Base-by-base conservation (phyloP, 2,113 vertebrate species). In the Otolemur garnettii region DNA sequence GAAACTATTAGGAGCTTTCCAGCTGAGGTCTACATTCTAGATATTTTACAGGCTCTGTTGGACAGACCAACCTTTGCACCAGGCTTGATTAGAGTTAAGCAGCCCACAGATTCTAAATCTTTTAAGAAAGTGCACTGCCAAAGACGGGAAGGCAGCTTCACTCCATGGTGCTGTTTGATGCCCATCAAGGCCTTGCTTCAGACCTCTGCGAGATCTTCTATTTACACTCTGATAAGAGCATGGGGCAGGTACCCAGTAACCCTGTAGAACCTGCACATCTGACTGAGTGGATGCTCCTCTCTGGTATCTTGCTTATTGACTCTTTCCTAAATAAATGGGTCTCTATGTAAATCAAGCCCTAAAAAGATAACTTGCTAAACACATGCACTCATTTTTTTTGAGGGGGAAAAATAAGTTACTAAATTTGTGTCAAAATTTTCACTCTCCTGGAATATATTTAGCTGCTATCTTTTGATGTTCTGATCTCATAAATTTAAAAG, bases 401-500 rank as follows among this genome's bases (percentile, higher is more conserved):
- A 84, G 81, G 57, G 59, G 79, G 19, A 85, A 93, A 94, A 92
- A 75, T 81, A 95, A 93, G 33, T 95, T 38, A 68, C 78, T 50
- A 85, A 86, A 81, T 82, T 96, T 92, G 71, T 96, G 74, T 95
- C 66, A 96, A 79, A 96, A 74, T 85, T 93, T 94, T 15, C 45
- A 92, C 84, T 95, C 26, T 87, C 60, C 72, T 81, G 82, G 95
- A 96, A 93, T 96, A 94, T 83, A 90, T 85, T 91, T 79, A 79
- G 78, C 42, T 90, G 12, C 19, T 95, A 69, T 82, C 95, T 96
- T 97, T 96, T 96, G 97, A 97, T 96, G 94, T 97, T 93, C 89
- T 81, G 83, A 93, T 96, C 86, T 97, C 89, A 97, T 90, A 95
- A 88, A 97, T 94, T 97, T 96, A 97, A 97, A 96, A 97, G 86